These are phyloP conservation scores for Amblyornis subalaris DNA, from an alignment of 2,113 vertebrate genomes.

Conservation along the genomic window DNA sequence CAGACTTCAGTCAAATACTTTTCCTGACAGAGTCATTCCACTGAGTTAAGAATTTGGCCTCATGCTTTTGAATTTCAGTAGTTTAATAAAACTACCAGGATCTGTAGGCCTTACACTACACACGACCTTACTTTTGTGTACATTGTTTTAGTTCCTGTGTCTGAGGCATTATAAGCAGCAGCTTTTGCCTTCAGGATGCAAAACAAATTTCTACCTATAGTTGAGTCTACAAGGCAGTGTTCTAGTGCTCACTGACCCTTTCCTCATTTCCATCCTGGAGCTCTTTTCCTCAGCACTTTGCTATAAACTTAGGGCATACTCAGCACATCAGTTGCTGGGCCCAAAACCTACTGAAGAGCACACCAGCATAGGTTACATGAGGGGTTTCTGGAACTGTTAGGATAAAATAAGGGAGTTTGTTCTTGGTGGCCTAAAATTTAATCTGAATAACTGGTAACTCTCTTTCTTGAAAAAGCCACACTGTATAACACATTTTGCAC, in stretches of 20 bases:
- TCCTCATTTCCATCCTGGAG: background rate
- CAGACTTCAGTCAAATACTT: background rate
- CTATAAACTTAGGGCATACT: background rate
- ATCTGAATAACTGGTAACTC: background rate
- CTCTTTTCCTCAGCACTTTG: background rate
- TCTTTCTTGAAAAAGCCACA: background rate
- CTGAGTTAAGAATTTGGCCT: background rate
- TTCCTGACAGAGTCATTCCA: background rate
- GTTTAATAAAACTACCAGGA: background rate
- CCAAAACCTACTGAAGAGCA: background rate
- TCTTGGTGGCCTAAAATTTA: background rate
- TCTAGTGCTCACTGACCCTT: background rate
- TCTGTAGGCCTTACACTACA: background rate
- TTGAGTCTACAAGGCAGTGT: background rate
- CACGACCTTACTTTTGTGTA: background rate
- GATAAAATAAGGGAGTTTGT: background rate
- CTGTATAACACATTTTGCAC: background rate
- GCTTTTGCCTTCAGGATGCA: background rate
- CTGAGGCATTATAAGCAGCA: background rate
- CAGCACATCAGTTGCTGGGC: background rate
- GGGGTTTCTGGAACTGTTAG: background rate
- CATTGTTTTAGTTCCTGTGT: background rate
- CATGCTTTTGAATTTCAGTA: background rate
- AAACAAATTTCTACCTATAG: background rate
- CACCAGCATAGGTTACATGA: rapidly evolving